Evolutionary conservation across 2,797 vertebrate genomes (phyloP).

Genomic region (Numenius phaeopus): DNA sequence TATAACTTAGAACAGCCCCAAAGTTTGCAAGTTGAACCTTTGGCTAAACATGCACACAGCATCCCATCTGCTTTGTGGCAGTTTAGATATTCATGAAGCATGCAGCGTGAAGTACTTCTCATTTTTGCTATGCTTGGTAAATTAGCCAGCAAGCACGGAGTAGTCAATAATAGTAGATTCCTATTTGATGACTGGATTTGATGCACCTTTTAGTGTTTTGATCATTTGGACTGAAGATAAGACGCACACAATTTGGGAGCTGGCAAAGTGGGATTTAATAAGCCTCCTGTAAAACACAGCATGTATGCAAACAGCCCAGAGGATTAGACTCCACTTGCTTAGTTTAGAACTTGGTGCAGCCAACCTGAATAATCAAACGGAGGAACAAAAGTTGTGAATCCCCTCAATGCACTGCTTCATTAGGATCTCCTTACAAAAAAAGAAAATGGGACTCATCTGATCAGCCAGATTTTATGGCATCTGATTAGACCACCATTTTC

Average conservation of each 20-base stretch:
- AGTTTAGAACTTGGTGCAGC: slow-evolving; percentile 90
- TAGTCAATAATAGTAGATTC: slow-evolving; percentile 1
- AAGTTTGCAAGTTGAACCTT: not conserved
- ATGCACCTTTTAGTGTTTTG: slow-evolving; percentile 42
- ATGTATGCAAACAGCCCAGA: slow-evolving; percentile 90
- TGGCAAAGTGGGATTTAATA: slow-evolving; percentile 77
- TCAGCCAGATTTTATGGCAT: slow-evolving; percentile 94
- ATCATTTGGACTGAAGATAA: slow-evolving; percentile 45
- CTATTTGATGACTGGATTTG: not conserved
- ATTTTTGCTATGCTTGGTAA: slow-evolving; percentile 31
- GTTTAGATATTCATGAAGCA: slow-evolving; percentile 6
- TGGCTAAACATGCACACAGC: not conserved
- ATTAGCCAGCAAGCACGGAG: slow-evolving; percentile 52
- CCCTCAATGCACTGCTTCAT: slow-evolving; percentile 87
- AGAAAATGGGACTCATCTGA: slow-evolving; percentile 91
- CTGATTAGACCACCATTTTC: slow-evolving; percentile 99
- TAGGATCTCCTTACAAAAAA: slow-evolving; percentile 89
- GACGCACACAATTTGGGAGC: slow-evolving; percentile 47
- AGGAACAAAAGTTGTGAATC: slow-evolving; percentile 87
- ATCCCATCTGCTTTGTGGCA: not conserved
- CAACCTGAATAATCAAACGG: slow-evolving; percentile 94
- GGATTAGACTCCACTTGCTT: slow-evolving; percentile 87
- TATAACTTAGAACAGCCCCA: not conserved
- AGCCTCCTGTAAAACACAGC: slow-evolving; percentile 73
- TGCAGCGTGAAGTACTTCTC: not conserved